Conservation (phyloP, 2,797 vertebrate species). For the Prunella strophiata region DNA sequence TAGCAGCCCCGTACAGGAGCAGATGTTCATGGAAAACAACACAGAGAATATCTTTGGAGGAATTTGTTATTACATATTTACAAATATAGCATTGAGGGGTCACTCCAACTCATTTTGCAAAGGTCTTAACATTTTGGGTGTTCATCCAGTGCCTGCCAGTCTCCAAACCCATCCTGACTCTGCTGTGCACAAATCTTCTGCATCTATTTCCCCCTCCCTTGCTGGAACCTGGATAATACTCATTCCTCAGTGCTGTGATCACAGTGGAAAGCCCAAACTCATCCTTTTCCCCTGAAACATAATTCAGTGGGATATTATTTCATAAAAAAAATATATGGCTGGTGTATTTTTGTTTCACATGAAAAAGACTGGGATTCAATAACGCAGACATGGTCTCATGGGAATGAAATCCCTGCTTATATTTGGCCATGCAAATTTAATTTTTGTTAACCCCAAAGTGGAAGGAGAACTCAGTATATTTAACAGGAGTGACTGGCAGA, state of each 20-base stretch:
- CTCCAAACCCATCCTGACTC: not conserved
- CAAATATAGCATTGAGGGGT: not conserved
- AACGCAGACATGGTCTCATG: constrained; percentile 34
- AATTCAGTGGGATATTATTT: constrained; percentile 17
- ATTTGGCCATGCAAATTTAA: constrained; percentile 34
- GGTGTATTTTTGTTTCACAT: constrained; percentile 54
- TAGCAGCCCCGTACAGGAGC: not conserved
- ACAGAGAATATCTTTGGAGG: not conserved
- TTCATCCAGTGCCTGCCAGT: not conserved
- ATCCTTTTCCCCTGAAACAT: not conserved
- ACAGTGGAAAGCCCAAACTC: not conserved
- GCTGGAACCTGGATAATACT: not conserved
- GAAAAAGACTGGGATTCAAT: constrained; percentile 19
- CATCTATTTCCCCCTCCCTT: not conserved
- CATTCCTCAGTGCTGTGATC: not conserved
- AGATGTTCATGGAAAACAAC: not conserved
- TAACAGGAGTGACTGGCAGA: not conserved
- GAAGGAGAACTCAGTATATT: constrained; percentile 1
- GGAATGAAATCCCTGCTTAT: constrained; percentile 54
- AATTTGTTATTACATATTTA: not conserved
- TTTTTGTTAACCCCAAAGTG: constrained; percentile 42
- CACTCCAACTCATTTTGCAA: not conserved
- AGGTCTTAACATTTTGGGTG: not conserved
- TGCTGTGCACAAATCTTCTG: fast-evolving
- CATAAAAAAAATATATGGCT: not conserved